Evolutionary conservation across 2,797 vertebrate species (phyloP).

Genomic region (Heteromormyrus szaboi): DNA sequence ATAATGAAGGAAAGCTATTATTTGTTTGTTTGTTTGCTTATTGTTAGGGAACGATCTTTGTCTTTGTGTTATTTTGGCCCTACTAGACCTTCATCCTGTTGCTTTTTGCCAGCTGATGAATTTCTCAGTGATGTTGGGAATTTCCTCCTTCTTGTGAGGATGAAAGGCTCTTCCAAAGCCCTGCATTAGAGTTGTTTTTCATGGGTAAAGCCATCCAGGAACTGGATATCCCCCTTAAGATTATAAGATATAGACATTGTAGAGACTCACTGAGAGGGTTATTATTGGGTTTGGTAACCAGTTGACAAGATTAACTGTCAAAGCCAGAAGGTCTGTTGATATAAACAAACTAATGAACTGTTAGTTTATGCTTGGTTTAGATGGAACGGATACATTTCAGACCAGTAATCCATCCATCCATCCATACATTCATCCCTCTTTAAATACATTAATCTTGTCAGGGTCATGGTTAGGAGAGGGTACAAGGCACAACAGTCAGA

Average conservation of each 20-base stretch:
- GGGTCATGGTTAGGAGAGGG: not conserved
- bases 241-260: constrained; percentile 10
- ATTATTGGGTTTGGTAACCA: not conserved
- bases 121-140: constrained; percentile 2
- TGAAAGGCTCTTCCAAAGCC: constrained; percentile 1
- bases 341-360: not conserved
- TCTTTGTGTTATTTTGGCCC: not conserved
- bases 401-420: not conserved
- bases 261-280: constrained; percentile 1
- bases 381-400: not conserved
- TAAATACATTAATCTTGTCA: not conserved
- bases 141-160: constrained; percentile 2
- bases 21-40: not conserved
- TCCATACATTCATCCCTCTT: not conserved
- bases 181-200: not conserved
- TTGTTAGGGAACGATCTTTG: not conserved
- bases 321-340: not conserved
- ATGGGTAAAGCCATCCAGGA: constrained; percentile 6
- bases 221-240: constrained; percentile 8
- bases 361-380: not conserved
- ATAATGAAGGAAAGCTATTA: not conserved
- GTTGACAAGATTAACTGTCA: not conserved
- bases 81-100: not conserved
- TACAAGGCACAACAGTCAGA: not conserved
- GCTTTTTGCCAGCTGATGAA: not conserved